Evolutionary conservation across 2,888 invertebrate species (phyloP).

Genomic region (Drosophila niveifrons): DNA sequence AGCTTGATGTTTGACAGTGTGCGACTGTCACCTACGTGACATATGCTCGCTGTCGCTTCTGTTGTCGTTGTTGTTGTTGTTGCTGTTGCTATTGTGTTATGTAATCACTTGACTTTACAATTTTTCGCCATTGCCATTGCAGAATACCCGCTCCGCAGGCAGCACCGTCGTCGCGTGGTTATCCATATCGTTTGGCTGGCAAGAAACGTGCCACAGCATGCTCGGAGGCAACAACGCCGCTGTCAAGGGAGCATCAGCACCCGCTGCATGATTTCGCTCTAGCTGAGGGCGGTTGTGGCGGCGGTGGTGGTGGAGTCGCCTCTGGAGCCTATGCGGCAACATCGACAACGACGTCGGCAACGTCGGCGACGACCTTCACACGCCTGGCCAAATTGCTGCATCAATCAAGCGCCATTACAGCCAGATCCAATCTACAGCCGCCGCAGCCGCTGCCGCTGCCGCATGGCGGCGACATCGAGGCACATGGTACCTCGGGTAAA

Average conservation of each 20-base stretch:
- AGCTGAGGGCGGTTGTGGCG: conserved; percentile 41
- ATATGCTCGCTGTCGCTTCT: conserved; percentile 26
- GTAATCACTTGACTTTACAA: conserved; percentile 61
- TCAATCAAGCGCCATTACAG: conserved; percentile 77
- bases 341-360: background rate
- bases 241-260: conserved; percentile 54
- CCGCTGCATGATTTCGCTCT: conserved; percentile 55
- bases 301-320: conserved; percentile 17
- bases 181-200: conserved; percentile 85
- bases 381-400: conserved; percentile 82
- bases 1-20: conserved; percentile 11
- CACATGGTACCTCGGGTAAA: conserved; percentile 3
- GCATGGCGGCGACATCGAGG: conserved; percentile 85
- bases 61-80: conserved; percentile 2
- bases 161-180: conserved; percentile 87
- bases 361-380: conserved; percentile 70
- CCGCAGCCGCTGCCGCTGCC: conserved; percentile 41
- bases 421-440: conserved; percentile 67
- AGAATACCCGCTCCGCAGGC: conserved; percentile 88
- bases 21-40: conserved; percentile 44
- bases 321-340: conserved; percentile 42
- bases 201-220: conserved; percentile 77
- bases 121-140: conserved; percentile 35
- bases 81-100: conserved; percentile 19
- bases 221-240: conserved; percentile 66